phyloP scores from a whole-genome alignment of 64 coral and sea anemone species.

The Acropora tenuis region DNA sequence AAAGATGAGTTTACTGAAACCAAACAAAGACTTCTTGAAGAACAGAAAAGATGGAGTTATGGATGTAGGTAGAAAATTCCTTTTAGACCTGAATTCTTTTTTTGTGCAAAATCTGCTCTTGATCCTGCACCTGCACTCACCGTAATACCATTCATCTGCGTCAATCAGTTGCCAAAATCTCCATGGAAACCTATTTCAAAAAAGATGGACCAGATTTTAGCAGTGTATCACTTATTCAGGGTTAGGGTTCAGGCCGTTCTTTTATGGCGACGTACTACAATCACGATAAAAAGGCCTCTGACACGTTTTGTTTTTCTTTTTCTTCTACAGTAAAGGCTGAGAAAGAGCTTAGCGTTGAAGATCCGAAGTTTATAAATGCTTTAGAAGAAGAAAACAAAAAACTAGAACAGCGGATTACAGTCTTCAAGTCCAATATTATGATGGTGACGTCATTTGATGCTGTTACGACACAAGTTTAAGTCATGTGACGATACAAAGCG shows the following conservation, averaged over 20 bases:
- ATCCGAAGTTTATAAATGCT: constrained; percentile 81
- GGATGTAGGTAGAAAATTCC: constrained; percentile 66
- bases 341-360: constrained; percentile 66
- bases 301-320: neutral
- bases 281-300: too few relatives aligned
- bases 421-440: constrained; percentile 96
- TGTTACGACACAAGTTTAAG: constrained; percentile 65
- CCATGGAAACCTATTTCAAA: too few relatives aligned
- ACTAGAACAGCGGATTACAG: constrained; percentile 76
- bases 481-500: neutral
- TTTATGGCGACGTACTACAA: too few relatives aligned
- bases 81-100: too few relatives aligned
- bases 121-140: too few relatives aligned
- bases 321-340: constrained; percentile 76
- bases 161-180: too few relatives aligned
- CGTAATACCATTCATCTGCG: too few relatives aligned
- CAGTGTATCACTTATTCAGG: too few relatives aligned
- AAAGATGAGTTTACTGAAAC: constrained; percentile 77
- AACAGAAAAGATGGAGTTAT: constrained; percentile 94
- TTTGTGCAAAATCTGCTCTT: too few relatives aligned
- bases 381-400: constrained; percentile 84
- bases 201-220: too few relatives aligned
- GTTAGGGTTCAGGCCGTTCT: too few relatives aligned
- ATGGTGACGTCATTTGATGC: constrained; percentile 96
- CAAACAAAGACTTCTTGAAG: constrained; percentile 80